phyloP scores from a whole-genome alignment of 2,888 invertebrate species.

The Lymantria monacha region DNA sequence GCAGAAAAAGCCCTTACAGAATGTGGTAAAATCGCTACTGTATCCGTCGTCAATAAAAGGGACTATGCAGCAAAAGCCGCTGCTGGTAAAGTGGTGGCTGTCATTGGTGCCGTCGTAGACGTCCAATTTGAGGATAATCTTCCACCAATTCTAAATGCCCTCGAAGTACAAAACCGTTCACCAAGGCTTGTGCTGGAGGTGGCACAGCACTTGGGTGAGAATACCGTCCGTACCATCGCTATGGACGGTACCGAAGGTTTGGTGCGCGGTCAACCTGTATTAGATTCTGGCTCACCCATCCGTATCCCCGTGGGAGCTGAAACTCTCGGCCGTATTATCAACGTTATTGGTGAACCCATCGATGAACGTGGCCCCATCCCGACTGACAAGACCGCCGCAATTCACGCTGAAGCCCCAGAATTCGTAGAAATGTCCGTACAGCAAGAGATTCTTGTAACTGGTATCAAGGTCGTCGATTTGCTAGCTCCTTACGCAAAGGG shows the following conservation, averaged over 20 bases:
- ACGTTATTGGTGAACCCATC: slow-evolving; percentile 93
- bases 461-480: slow-evolving; percentile 96
- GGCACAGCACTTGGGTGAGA: slow-evolving; percentile 95
- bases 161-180: slow-evolving; percentile 93
- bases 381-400: slow-evolving; percentile 88
- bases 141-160: slow-evolving; percentile 96
- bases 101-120: slow-evolving; percentile 99
- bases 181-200: slow-evolving; percentile 93
- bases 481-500: slow-evolving; percentile 96
- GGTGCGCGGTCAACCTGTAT: slow-evolving; percentile 90
- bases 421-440: slow-evolving; percentile 95
- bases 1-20: slow-evolving; percentile 82
- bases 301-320: slow-evolving; percentile 94
- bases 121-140: slow-evolving; percentile 96
- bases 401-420: slow-evolving; percentile 94
- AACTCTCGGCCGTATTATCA: slow-evolving; percentile 95
- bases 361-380: slow-evolving; percentile 94
- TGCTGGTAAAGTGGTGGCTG: slow-evolving; percentile 89
- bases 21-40: slow-evolving; percentile 79
- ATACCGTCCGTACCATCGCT: slow-evolving; percentile 94
- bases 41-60: slow-evolving; percentile 61
- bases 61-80: slow-evolving; percentile 68
- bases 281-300: slow-evolving; percentile 93
- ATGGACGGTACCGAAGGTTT: slow-evolving; percentile 97
- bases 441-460: slow-evolving; percentile 94